Evolutionary conservation across 2,888 invertebrate species (phyloP).

Genomic region (Tachina lurida): DNA sequence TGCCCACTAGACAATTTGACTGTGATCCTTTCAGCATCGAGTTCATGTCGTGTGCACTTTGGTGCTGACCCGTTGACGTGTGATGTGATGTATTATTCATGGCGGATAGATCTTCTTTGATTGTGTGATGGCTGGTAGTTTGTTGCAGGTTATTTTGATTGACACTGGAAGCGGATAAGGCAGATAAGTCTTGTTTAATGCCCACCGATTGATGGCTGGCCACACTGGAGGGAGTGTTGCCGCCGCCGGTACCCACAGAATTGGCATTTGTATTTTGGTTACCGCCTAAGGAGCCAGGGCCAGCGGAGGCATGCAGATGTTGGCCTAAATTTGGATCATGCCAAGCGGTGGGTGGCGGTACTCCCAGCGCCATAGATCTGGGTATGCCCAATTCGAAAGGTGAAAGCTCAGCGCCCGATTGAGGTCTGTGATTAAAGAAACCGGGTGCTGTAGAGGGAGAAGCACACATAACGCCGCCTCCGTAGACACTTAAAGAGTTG

Average conservation of each 20-base stretch:
- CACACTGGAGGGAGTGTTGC: constrained; percentile 83
- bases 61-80: constrained; percentile 73
- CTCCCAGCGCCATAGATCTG: constrained; percentile 85
- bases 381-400: constrained; percentile 83
- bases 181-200: constrained; percentile 81
- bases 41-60: constrained; percentile 77
- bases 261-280: constrained; percentile 73
- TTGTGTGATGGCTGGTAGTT: constrained; percentile 78
- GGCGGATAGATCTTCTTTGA: constrained; percentile 81
- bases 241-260: constrained; percentile 80
- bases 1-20: constrained; percentile 74
- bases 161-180: constrained; percentile 72
- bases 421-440: constrained; percentile 83
- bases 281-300: constrained; percentile 78
- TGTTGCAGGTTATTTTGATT: constrained; percentile 76
- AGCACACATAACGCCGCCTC: constrained; percentile 84
- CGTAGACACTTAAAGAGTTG: constrained; percentile 83
- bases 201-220: constrained; percentile 80
- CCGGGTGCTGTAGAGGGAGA: constrained; percentile 83
- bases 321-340: constrained; percentile 84
- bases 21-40: constrained; percentile 80
- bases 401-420: constrained; percentile 82
- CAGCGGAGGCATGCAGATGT: constrained; percentile 83
- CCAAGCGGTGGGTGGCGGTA: constrained; percentile 85
- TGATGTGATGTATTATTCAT: constrained; percentile 74